A percentile compares a stretch with the other conserved stretches of the same genome.
Conservation (phyloP, 2,888 invertebrate genomes). For the Ichneumon xanthorius region DNA sequence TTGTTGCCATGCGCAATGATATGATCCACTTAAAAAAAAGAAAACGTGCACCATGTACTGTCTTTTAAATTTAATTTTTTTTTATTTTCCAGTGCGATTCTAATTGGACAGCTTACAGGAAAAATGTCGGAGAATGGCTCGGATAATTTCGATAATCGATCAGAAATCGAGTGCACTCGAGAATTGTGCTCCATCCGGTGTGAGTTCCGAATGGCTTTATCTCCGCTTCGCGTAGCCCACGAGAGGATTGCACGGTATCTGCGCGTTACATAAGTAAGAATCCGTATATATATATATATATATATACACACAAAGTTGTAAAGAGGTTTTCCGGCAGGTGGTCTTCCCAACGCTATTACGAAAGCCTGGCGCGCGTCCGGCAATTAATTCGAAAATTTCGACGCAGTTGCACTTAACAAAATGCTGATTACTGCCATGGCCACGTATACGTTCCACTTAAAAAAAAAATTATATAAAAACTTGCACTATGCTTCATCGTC, state of each 20-base stretch:
- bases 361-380: neutral
- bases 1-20: too few relatives aligned
- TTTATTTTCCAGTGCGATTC: too few relatives aligned
- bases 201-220: constrained; percentile 55
- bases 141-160: constrained; percentile 23
- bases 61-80: too few relatives aligned
- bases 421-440: too few relatives aligned
- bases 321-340: constrained; percentile 79
- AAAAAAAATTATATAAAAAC: too few relatives aligned
- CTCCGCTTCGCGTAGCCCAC: constrained; percentile 58
- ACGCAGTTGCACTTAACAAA: neutral
- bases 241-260: constrained; percentile 70
- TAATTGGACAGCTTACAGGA: too few relatives aligned
- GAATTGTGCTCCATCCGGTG: constrained; percentile 53
- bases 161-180: constrained; percentile 18
- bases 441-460: too few relatives aligned
- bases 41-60: too few relatives aligned
- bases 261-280: constrained; percentile 24
- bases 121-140: too few relatives aligned
- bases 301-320: constrained; percentile 7
- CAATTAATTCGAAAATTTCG: neutral
- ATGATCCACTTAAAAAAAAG: too few relatives aligned
- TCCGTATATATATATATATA: neutral
- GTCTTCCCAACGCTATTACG: constrained; percentile 20
- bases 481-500: too few relatives aligned